Evolutionary conservation across 2,113 vertebrate species (phyloP).

Genomic region (Ifrita kowaldi): DNA sequence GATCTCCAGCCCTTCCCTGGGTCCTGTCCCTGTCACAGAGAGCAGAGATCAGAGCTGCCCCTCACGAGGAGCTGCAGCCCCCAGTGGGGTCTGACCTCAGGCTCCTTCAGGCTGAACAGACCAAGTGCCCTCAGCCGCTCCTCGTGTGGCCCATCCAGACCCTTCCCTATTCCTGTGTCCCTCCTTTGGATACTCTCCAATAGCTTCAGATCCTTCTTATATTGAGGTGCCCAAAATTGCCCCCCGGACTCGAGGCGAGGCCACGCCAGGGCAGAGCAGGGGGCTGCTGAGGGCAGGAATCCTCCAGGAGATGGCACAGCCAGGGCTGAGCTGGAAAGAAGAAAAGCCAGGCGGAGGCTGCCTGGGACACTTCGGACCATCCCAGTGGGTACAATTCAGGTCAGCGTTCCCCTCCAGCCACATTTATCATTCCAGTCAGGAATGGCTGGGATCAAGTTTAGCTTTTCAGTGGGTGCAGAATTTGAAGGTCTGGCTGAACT

Average conservation of each 20-base stretch:
- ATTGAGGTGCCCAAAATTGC: background rate
- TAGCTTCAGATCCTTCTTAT: background rate
- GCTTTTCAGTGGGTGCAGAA: background rate
- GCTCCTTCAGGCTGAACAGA: background rate
- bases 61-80: background rate
- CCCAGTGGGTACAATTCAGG: background rate
- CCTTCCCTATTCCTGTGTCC: background rate
- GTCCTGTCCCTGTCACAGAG: background rate
- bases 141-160: background rate
- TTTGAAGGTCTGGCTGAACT: background rate
- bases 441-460: background rate
- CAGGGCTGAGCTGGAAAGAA: background rate
- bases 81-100: background rate
- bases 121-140: background rate
- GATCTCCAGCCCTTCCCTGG: background rate
- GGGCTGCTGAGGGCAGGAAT: background rate
- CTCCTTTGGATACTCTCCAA: background rate
- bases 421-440: background rate
- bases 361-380: background rate
- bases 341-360: background rate
- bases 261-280: background rate
- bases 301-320: rapidly evolving
- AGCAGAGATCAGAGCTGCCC: background rate
- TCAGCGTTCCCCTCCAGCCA: rapidly evolving
- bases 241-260: rapidly evolving